phyloP scores from a whole-genome alignment of 2,113 vertebrate species.

The Poeciliopsis prolifica region DNA sequence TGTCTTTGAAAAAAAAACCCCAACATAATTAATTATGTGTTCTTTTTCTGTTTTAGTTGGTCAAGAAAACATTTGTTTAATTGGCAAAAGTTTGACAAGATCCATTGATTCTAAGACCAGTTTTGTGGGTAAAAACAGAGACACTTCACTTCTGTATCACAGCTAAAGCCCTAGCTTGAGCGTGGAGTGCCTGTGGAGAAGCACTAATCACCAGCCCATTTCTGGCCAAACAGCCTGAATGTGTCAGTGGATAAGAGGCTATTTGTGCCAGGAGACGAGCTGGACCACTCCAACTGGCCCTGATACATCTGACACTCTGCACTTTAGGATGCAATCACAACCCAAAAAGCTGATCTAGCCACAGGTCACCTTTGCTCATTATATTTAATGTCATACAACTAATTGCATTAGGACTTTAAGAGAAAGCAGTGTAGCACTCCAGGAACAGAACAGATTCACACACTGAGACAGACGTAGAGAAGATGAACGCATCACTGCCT shows the following conservation, averaged over 20 bases:
- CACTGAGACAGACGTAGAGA: slow-evolving; percentile 47
- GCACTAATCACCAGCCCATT: slow-evolving; percentile 47
- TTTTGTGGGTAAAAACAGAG: background rate
- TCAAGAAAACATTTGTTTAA: background rate
- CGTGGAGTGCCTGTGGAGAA: slow-evolving; percentile 36
- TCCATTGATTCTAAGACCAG: background rate
- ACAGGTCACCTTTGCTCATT: slow-evolving; percentile 16
- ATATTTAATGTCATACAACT: slow-evolving; percentile 8
- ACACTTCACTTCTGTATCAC: background rate
- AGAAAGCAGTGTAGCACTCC: slow-evolving; percentile 76
- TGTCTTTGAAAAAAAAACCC: background rate
- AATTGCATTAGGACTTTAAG: slow-evolving; percentile 63
- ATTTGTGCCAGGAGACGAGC: slow-evolving; percentile 31
- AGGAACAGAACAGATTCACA: slow-evolving; percentile 58
- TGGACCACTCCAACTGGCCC: slow-evolving; percentile 28
- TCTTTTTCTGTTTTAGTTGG: background rate
- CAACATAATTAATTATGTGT: background rate
- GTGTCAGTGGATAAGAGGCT: slow-evolving; percentile 51
- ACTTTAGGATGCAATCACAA: slow-evolving; percentile 30
- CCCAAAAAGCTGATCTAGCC: slow-evolving; percentile 27
- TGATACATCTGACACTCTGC: slow-evolving; percentile 24
- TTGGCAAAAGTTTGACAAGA: too few relatives aligned
- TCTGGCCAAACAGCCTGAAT: slow-evolving; percentile 30
- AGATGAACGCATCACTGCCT: slow-evolving; percentile 34
- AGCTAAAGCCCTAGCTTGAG: slow-evolving; percentile 16